Evolutionary conservation across 2,113 vertebrate species (phyloP).

Genomic region (Silurus asotus): DNA sequence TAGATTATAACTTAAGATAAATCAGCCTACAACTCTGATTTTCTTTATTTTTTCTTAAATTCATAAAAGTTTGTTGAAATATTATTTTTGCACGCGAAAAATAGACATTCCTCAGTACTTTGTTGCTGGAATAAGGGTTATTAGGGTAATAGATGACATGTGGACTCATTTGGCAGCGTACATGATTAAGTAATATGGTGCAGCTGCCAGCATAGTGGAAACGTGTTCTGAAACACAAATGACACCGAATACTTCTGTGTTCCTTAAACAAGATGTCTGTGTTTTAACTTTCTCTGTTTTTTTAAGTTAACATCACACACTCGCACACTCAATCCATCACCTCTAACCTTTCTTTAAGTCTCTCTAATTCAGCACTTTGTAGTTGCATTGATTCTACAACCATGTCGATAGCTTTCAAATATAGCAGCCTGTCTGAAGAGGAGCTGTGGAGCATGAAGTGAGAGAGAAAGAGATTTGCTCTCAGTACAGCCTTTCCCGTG

Average conservation of each 20-base stretch:
- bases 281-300: conserved; percentile 27
- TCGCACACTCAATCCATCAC: conserved; percentile 25
- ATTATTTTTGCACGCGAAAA: neutral
- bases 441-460: conserved; percentile 68
- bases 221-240: conserved; percentile 31
- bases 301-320: conserved; percentile 36
- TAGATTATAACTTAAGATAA: too few species aligned
- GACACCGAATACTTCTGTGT: conserved; percentile 15
- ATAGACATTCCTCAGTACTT: conserved; percentile 9
- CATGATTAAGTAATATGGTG: conserved; percentile 31
- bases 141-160: conserved; percentile 50
- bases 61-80: neutral
- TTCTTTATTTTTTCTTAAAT: neutral
- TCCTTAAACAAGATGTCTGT: conserved; percentile 24
- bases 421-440: conserved; percentile 68
- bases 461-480: conserved; percentile 66
- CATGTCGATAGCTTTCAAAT: conserved; percentile 73
- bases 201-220: conserved; percentile 12
- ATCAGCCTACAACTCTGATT: too few species aligned
- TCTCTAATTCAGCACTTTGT: conserved; percentile 72
- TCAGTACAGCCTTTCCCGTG: conserved; percentile 55
- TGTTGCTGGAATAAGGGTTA: conserved; percentile 28
- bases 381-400: conserved; percentile 71
- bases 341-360: conserved; percentile 61
- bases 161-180: conserved; percentile 45